Evolutionary conservation across 2,113 vertebrate genomes (phyloP).

Genomic region (Chiloscyllium plagiosum): DNA sequence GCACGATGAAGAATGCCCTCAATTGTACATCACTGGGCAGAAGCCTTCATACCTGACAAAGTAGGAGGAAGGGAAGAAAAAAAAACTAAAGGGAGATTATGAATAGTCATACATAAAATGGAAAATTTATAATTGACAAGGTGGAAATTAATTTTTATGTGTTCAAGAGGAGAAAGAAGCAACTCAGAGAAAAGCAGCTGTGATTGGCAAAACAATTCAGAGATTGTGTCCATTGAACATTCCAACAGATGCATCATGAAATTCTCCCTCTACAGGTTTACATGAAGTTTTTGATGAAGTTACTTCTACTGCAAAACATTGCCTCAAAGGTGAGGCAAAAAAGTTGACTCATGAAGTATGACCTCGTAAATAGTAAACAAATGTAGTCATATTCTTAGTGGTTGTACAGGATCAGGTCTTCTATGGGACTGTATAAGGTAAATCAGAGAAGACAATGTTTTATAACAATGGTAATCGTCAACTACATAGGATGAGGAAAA

Average conservation of each 20-base stretch:
- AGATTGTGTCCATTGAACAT: background rate
- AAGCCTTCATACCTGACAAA: background rate
- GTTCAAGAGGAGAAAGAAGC: background rate
- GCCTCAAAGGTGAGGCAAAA: background rate
- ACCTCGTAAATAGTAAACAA: background rate
- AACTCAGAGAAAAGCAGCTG: background rate
- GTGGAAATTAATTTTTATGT: background rate
- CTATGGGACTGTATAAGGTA: background rate
- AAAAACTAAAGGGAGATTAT: background rate
- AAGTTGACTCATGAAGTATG: background rate
- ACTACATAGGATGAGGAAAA: background rate
- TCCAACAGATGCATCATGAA: background rate
- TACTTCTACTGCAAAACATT: background rate
- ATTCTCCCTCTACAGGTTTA: background rate
- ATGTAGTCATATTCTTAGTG: background rate
- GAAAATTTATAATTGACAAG: background rate
- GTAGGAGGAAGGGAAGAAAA: background rate
- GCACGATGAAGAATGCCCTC: background rate
- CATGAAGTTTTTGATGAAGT: background rate
- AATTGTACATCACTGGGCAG: background rate
- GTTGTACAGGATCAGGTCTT: background rate
- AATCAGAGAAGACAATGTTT: background rate
- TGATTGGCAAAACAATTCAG: background rate
- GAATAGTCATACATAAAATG: background rate
- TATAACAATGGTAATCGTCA: background rate